Base-by-base conservation (phyloP, 2,113 vertebrate species). In the Toxotes jaculatrix region DNA sequence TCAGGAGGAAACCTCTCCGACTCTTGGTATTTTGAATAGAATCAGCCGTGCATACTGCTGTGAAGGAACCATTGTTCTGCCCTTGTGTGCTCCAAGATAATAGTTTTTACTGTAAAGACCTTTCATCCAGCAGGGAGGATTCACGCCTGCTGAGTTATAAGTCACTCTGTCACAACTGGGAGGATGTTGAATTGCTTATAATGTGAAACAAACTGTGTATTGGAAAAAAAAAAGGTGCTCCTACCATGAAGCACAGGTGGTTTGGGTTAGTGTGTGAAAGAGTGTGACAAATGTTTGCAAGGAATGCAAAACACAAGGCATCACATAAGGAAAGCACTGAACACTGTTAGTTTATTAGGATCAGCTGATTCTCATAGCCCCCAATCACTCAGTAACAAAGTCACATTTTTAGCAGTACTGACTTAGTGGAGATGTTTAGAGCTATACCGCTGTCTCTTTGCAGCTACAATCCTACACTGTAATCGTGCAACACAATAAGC, bases 31-130 rank as follows among this genome's bases (percentile, higher is more conserved):
- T 64, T 23, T 82, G 53, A 91, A 90, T 79, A 51, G 87, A 87
- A 80, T 71, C 84, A 85, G 67, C 80, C 82, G 81, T 74, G 87
- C 80, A 38, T 72, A 62, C 36, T 55, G 7, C 82, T 74, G 82
- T 67, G 74, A 82, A 79, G 76, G 74, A 77, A 64, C 71, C 60
- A 82, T 85, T 90, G 89, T 94, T 84, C 66, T 82, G 53, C 56
- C 42, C 56, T 77, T 64, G 66, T 80, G 64, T 64, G 79, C 61
- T 61, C 64, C 85, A 77, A 85, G 76, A 91, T 88, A 91, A 89
- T 85, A 86, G 82, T 62, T 76, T 88, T 84, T 85, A 66, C 70
- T 87, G 59, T 74, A 53, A 53, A 55, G 60, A 40, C 61, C 73
- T 81, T 79, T 91, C 70, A 79, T 53, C 53, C 85, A 80, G 59